Evolutionary conservation across 2,888 invertebrate genomes (phyloP).

Genomic region (Lasioglossum figueresi): DNA sequence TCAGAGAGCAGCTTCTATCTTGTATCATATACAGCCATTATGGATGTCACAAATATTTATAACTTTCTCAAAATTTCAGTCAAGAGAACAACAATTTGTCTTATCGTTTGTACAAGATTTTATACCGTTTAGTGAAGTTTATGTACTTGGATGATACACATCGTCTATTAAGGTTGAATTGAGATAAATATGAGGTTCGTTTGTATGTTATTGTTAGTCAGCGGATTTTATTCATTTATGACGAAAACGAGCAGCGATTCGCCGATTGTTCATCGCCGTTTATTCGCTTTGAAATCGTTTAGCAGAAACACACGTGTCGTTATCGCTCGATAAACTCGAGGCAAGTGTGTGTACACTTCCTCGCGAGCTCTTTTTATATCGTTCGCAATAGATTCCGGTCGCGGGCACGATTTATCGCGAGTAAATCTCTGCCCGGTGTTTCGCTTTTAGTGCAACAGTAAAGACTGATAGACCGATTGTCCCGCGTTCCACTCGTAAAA

Average conservation of each 20-base stretch:
- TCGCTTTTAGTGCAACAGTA: slow-evolving; percentile 27
- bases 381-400: not conserved
- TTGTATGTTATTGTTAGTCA: too few relatives aligned
- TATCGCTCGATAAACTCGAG: slow-evolving; percentile 11
- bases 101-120: not conserved
- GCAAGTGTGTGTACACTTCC: not conserved
- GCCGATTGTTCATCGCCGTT: not conserved
- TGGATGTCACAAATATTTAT: too few relatives aligned
- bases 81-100: not conserved
- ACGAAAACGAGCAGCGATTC: not conserved
- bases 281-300: not conserved
- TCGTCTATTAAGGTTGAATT: not conserved
- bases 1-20: too few relatives aligned
- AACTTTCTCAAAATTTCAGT: too few relatives aligned
- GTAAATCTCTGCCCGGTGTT: slow-evolving; percentile 12
- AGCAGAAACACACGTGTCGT: slow-evolving; percentile 1
- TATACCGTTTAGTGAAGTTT: not conserved
- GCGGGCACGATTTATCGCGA: slow-evolving; percentile 7
- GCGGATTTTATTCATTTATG: too few relatives aligned
- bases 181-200: not conserved
- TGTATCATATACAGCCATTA: too few relatives aligned
- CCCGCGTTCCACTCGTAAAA: slow-evolving; percentile 13
- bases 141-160: not conserved
- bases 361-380: slow-evolving; percentile 1
- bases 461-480: slow-evolving; percentile 24